These are phyloP conservation scores for Carollia perspicillata DNA, from an alignment of 2,113 vertebrate species.

Conservation along the genomic window DNA sequence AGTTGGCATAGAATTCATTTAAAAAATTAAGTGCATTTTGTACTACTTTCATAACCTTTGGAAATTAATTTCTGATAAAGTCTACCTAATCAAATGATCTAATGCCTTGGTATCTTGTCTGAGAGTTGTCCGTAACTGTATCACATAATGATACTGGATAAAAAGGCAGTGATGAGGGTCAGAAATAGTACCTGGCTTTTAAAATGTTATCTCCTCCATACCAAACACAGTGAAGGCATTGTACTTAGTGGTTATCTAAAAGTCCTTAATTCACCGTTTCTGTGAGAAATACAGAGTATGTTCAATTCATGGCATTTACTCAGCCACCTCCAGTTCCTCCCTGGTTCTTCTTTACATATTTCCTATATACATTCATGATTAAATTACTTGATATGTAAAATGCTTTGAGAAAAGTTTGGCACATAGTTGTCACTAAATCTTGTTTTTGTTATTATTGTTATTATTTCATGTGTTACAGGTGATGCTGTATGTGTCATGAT, in stretches of 20 bases:
- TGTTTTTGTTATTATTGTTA: background rate
- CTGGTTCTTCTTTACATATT: background rate
- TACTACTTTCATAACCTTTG: background rate
- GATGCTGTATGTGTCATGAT: background rate
- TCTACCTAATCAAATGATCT: background rate
- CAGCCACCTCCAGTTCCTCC: background rate
- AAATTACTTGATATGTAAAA: background rate
- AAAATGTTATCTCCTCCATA: background rate
- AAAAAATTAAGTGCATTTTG: background rate
- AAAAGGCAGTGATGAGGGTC: background rate
- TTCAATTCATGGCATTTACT: background rate
- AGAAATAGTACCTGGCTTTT: background rate
- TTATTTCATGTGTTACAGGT: background rate
- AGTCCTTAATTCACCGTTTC: background rate
- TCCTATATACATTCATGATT: background rate
- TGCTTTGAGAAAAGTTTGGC: background rate
- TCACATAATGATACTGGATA: background rate
- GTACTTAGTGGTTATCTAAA: background rate
- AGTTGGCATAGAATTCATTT: background rate
- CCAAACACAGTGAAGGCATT: background rate
- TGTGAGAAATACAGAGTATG: background rate
- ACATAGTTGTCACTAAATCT: background rate
- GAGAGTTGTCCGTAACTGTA: background rate
- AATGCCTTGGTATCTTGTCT: background rate
- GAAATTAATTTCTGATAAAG: slow-evolving; percentile 17